Conservation (phyloP, 1,140 invertebrate genomes). For the Macrosteles quadrilineatus region DNA sequence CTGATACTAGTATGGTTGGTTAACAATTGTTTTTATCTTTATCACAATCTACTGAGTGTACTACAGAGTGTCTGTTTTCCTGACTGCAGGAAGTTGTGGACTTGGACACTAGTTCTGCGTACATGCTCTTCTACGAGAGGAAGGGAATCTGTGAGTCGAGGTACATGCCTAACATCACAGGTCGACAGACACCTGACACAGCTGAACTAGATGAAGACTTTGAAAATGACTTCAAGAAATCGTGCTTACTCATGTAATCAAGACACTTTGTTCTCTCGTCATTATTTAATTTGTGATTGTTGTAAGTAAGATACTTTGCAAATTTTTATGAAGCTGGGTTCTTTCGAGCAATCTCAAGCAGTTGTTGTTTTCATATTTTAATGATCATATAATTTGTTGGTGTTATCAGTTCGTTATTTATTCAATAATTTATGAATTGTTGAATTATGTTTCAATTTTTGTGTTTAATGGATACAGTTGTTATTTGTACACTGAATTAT, state of each 20-base stretch:
- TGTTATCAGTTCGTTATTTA: not conserved
- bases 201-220: constrained; percentile 41
- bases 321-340: not conserved
- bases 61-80: too few relatives aligned
- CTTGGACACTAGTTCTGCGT: constrained; percentile 80
- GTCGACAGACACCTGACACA: constrained; percentile 33
- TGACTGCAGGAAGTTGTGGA: constrained; percentile 58
- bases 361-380: not conserved
- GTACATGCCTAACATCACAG: constrained; percentile 41
- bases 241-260: constrained; percentile 40
- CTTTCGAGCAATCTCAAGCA: not conserved
- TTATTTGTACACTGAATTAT: too few relatives aligned
- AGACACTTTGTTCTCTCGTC: not conserved
- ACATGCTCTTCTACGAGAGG: constrained; percentile 87
- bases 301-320: not conserved
- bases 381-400: not conserved
- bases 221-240: constrained; percentile 41
- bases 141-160: constrained; percentile 47
- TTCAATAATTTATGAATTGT: not conserved
- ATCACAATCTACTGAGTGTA: not conserved
- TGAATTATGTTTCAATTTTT: too few relatives aligned
- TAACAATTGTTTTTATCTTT: too few relatives aligned
- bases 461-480: too few relatives aligned
- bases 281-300: not conserved
- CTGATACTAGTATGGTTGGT: too few relatives aligned